These are phyloP conservation scores for Dendrocincla tyrannina DNA, from an alignment of 2,797 vertebrate species.

Conservation along the genomic window DNA sequence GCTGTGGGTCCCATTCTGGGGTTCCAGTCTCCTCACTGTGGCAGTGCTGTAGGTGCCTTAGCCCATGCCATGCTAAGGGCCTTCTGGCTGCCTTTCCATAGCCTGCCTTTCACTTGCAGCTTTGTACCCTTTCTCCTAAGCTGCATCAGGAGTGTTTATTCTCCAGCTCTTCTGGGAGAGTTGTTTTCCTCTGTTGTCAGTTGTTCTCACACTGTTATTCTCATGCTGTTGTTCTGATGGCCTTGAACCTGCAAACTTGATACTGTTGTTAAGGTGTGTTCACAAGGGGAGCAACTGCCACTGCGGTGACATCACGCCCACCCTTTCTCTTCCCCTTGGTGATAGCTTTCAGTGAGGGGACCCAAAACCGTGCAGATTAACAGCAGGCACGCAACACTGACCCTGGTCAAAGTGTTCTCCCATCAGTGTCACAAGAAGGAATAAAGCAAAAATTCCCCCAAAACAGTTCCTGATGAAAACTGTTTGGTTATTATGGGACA, in stretches of 20 bases:
- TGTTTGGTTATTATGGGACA: not conserved
- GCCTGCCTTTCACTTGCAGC: not conserved
- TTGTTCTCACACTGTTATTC: not conserved
- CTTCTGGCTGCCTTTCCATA: not conserved
- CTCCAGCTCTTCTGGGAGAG: not conserved
- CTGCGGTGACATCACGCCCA: not conserved
- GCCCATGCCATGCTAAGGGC: not conserved
- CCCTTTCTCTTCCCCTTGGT: not conserved
- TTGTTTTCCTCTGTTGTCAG: not conserved
- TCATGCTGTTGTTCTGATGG: not conserved
- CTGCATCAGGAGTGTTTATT: not conserved
- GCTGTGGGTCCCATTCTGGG: not conserved
- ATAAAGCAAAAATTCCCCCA: not conserved
- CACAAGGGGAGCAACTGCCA: not conserved
- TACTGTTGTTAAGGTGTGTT: not conserved
- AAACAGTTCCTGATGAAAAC: not conserved
- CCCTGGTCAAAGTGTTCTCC: not conserved
- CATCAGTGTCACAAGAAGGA: accelerated
- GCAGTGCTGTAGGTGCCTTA: not conserved
- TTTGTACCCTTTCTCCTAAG: not conserved
- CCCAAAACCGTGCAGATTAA: not conserved
- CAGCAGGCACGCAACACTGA: not conserved
- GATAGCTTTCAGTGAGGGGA: not conserved
- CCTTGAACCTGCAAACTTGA: not conserved
- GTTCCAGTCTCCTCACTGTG: not conserved